Conservation (phyloP, 2,888 invertebrate genomes). For the Apamea monoglypha region DNA sequence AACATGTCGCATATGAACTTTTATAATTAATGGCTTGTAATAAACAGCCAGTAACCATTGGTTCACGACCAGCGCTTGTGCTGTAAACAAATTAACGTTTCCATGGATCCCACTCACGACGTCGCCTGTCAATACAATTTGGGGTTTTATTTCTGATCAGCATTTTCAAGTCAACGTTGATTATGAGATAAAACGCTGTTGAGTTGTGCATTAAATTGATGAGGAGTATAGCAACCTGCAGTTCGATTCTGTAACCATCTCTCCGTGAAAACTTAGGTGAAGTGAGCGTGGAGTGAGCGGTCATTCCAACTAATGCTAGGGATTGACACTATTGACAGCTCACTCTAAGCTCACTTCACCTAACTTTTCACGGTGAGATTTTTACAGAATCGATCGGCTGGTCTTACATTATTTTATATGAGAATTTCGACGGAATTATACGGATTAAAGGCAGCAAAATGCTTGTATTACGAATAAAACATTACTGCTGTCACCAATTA, state of each 20-base stretch:
- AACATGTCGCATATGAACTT: constrained; percentile 61
- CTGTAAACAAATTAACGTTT: constrained; percentile 58
- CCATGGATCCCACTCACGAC: constrained; percentile 45
- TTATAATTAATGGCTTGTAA: constrained; percentile 64
- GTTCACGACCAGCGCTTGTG: constrained; percentile 43
- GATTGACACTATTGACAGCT: no score
- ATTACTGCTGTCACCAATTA: constrained; percentile 35
- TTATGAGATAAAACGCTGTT: constrained; percentile 9
- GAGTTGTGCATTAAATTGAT: not conserved
- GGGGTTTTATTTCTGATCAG: constrained; percentile 17
- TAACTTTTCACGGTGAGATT: no score
- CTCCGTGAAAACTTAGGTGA: no score
- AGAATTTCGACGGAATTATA: constrained; percentile 13
- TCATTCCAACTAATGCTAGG: no score
- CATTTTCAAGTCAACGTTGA: constrained; percentile 1
- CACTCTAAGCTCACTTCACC: no score
- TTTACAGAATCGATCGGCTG: no score
- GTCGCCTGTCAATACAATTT: constrained; percentile 49
- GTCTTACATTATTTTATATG: constrained; percentile 1
- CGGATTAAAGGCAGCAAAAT: not conserved
- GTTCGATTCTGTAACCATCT: no score
- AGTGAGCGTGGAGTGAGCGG: no score
- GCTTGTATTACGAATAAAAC: constrained; percentile 8
- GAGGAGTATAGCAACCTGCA: not conserved
- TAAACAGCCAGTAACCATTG: constrained; percentile 56